A percentile compares a stretch with the other conserved stretches of the same genome.
phyloP scores from a whole-genome alignment of 2,888 invertebrate genomes.

The Ectemnius continuus region DNA sequence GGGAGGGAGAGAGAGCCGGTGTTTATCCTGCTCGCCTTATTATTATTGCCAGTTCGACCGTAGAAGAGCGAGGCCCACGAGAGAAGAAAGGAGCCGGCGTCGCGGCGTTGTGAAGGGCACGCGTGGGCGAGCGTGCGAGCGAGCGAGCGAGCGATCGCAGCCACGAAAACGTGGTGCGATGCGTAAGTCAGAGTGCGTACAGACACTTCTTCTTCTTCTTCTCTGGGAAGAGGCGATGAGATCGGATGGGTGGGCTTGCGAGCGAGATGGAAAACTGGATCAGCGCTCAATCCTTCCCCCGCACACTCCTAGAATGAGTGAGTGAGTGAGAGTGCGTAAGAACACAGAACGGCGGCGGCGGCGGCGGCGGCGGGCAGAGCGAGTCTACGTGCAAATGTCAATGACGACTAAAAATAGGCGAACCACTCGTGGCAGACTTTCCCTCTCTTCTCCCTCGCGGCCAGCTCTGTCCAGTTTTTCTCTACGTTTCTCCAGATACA shows the following conservation, averaged over 20 bases:
- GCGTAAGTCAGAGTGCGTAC: conserved; percentile 26
- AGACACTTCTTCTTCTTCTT: no score
- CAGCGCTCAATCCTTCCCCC: background rate
- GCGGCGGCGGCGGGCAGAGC: conserved; percentile 16
- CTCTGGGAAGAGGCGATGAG: background rate
- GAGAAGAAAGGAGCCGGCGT: background rate
- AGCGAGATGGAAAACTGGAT: background rate
- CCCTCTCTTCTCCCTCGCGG: background rate
- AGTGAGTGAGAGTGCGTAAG: conserved; percentile 20
- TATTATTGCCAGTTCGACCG: conserved; percentile 63
- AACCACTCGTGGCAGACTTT: conserved; percentile 31
- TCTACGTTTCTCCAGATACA: conserved; percentile 34
- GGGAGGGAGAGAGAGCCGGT: background rate
- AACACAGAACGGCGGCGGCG: conserved; percentile 34
- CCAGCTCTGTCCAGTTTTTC: background rate
- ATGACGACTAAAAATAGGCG: conserved; percentile 70
- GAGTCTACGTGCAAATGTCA: conserved; percentile 68
- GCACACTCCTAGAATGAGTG: conserved; percentile 28
- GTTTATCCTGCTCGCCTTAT: conserved; percentile 53
- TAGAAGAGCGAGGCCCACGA: conserved; percentile 41
- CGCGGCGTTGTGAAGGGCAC: conserved; percentile 60
- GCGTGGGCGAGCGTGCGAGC: conserved; percentile 66
- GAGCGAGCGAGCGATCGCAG: no score
- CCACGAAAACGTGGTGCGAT: conserved; percentile 35
- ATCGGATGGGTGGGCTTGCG: background rate